These are phyloP conservation scores for Elephas maximus DNA, from an alignment of 2,113 vertebrate species.

Conservation along the genomic window DNA sequence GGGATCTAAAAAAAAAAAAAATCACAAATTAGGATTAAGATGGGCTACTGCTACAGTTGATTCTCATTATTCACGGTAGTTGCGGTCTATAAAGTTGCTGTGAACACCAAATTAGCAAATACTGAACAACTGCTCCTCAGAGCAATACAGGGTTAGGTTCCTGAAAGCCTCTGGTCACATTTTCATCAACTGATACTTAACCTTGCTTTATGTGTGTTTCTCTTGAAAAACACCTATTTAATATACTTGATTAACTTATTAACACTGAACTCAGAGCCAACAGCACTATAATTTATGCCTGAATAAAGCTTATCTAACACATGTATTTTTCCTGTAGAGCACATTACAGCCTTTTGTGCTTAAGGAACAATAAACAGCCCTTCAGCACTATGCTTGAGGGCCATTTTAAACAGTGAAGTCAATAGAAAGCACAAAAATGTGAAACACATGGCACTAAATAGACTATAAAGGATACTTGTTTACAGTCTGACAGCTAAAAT, in stretches of 20 bases:
- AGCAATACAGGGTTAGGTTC: background rate
- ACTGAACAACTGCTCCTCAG: background rate
- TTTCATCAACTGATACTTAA: background rate
- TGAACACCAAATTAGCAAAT: background rate
- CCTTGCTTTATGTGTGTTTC: background rate
- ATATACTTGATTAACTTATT: background rate
- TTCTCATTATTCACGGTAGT: background rate
- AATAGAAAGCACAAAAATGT: too few relatives aligned
- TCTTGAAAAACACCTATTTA: background rate
- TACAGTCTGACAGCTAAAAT: background rate
- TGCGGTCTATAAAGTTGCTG: background rate
- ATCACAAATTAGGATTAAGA: conserved; percentile 39
- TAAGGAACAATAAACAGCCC: background rate
- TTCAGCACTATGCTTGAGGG: background rate
- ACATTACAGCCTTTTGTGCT: background rate
- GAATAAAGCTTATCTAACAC: background rate
- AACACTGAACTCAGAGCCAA: background rate
- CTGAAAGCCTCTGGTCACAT: background rate
- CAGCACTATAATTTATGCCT: background rate
- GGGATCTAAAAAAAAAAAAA: conserved; percentile 65
- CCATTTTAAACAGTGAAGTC: background rate
- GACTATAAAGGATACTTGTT: background rate
- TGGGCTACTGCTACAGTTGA: background rate
- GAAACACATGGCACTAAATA: background rate
- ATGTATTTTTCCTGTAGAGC: background rate